These are phyloP conservation scores for Prorops nasuta DNA, from an alignment of 1,140 invertebrate species.

Conservation along the genomic window DNA sequence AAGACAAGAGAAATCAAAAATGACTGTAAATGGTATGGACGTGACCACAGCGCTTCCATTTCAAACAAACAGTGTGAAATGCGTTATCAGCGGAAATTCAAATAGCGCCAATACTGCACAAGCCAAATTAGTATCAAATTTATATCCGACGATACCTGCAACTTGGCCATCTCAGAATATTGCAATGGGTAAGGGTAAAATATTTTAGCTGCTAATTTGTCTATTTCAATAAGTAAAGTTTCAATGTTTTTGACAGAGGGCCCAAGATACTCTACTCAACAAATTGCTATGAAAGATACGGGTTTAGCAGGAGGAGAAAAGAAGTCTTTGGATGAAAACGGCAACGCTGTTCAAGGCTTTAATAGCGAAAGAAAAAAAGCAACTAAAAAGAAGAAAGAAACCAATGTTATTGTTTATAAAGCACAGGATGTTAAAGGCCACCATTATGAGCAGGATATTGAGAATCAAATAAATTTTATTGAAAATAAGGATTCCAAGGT, in stretches of 20 bases:
- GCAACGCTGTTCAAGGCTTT: slow-evolving; percentile 62
- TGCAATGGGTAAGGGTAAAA: slow-evolving; percentile 38
- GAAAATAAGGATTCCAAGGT: slow-evolving; percentile 53
- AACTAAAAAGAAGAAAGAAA: slow-evolving; percentile 59
- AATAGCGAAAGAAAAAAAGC: slow-evolving; percentile 55
- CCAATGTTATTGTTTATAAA: slow-evolving; percentile 64
- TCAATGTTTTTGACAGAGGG: slow-evolving; percentile 28
- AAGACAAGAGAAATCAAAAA: slow-evolving; percentile 43
- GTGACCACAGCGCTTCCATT: slow-evolving; percentile 40
- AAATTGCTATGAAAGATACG: slow-evolving; percentile 39
- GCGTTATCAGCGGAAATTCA: slow-evolving; percentile 34
- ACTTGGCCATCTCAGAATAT: slow-evolving; percentile 40
- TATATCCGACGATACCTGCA: slow-evolving; percentile 39
- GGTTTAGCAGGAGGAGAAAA: slow-evolving; percentile 45
- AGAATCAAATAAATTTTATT: slow-evolving; percentile 57
- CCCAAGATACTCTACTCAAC: slow-evolving; percentile 38
- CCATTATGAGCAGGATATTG: slow-evolving; percentile 62
- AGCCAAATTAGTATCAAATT: slow-evolving; percentile 32
- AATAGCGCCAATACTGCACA: slow-evolving; percentile 32
- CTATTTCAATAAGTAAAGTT: slow-evolving; percentile 6
- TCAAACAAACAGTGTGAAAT: slow-evolving; percentile 47
- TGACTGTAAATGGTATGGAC: slow-evolving; percentile 47
- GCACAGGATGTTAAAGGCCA: slow-evolving; percentile 67
- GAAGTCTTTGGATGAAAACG: slow-evolving; percentile 68
- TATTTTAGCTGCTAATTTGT: not conserved